Percentiles rank a stretch among this genome's conserved stretches.
Evolutionary conservation across 2,888 invertebrate species (phyloP).

Genomic region (Lepidonotus clava): DNA sequence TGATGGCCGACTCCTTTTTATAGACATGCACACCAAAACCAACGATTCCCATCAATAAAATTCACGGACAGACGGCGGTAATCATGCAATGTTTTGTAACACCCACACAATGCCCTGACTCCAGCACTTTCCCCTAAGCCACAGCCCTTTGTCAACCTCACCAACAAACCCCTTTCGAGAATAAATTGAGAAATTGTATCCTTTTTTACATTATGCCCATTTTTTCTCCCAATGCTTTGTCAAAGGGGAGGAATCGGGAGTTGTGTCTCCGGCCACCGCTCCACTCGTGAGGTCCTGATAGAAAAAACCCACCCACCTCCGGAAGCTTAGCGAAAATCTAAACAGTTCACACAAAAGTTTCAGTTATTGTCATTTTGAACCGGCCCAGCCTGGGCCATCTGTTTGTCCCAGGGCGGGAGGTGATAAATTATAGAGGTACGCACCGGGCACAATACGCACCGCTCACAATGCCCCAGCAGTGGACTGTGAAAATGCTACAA

Average conservation of each 20-base stretch:
- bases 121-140: background rate
- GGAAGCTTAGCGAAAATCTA: background rate
- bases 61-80: background rate
- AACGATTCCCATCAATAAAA: background rate
- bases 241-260: background rate
- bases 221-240: background rate
- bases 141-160: background rate
- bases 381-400: background rate
- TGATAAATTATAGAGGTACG: constrained; percentile 26
- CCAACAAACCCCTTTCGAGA: background rate
- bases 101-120: constrained; percentile 5
- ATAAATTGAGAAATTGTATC: constrained; percentile 5
- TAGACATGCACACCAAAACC: constrained; percentile 20
- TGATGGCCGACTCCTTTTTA: constrained; percentile 30
- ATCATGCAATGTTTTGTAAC: constrained; percentile 44
- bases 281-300: constrained; percentile 26
- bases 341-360: constrained; percentile 37
- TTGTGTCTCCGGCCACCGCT: background rate
- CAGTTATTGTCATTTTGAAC: constrained; percentile 13
- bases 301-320: constrained; percentile 10
- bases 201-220: background rate
- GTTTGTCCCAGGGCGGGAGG: constrained; percentile 34
- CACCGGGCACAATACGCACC: background rate
- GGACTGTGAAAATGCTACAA: constrained; percentile 44
- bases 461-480: background rate